Base-by-base conservation (phyloP, 2,888 invertebrate species). In the Tipula helvola region DNA sequence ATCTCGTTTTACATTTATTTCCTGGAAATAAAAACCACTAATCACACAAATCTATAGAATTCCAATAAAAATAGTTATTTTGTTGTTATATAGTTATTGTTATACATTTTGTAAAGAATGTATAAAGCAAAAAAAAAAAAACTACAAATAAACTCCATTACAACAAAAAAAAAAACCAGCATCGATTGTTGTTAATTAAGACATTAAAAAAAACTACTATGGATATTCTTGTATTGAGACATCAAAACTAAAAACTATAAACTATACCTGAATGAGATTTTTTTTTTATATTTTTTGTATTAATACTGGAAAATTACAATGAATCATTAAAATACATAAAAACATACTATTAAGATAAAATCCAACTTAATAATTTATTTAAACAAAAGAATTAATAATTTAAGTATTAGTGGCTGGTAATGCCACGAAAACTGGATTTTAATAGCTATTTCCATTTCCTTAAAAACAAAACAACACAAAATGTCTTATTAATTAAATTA, bases 1-100 rank as follows among this genome's bases (percentile, higher is more conserved):
- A 71, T 71, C 71, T 71, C 71, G 71, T n/a, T 71, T 71, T 71
- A 71, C 71, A 71, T 71, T 71, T 71, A 71, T 71, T 71, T 71
- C 71, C 71, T 10, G 28, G 71, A 71, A 71, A 71, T 71, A 10
- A 10, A 71, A 71, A 71, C 71, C 71, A 71, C 57, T 57, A 57
- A 57, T 57, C 57, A 57, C 57, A 57, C 71, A 18, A 28, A 71
- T 71, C 71, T 28, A 12, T 71, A 71, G 71, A 71, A 71, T 71
- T 71, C 71, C 71, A 71, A 71, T 71, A 71, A 71, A 71, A 71
- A 71, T 28, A 71, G 71, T 71, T 71, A 8, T 71, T 28, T 28
- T 71, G 71, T 71, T 47, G 71, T 28, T 71, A 71, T 71, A 71
- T 10, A 71, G 13, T 28, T 18, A 71, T 71, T 71, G 71, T 71